Percentiles rank a stretch among this genome's conserved stretches.
Evolutionary conservation across 2,797 vertebrate genomes (phyloP).

Genomic region (Cygnus olor): DNA sequence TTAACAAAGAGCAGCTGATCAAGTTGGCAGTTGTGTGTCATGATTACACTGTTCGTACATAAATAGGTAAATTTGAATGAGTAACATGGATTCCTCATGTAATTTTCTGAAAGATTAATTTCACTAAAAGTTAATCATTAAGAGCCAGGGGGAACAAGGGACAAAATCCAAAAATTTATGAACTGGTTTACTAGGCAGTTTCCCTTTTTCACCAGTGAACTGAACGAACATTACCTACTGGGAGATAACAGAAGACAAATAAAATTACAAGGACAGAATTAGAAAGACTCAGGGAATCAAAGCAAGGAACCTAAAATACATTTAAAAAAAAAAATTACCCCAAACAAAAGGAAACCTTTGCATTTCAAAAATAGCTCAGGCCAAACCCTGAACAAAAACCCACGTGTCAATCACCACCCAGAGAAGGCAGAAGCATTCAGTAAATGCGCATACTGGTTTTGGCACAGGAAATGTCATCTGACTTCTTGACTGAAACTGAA

Average conservation of each 20-base stretch:
- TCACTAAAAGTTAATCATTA: neutral
- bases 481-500: constrained; percentile 52
- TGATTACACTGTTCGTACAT: neutral
- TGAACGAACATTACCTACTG: neutral
- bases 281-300: neutral
- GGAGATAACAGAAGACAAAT: neutral
- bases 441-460: constrained; percentile 13
- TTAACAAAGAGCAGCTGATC: neutral
- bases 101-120: neutral
- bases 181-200: neutral
- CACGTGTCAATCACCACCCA: neutral
- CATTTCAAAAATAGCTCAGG: neutral
- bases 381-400: neutral
- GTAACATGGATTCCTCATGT: neutral
- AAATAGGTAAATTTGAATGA: neutral
- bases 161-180: neutral
- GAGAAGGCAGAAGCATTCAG: neutral
- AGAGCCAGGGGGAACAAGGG: neutral
- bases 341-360: neutral
- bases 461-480: constrained; percentile 38
- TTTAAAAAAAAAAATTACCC: neutral
- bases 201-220: neutral
- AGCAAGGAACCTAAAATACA: neutral
- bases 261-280: neutral
- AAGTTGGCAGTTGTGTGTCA: no score